A percentile compares a stretch with the other conserved stretches of the same genome.
Conservation (phyloP, 2,888 invertebrate species). For the Phymatocera aterrima region DNA sequence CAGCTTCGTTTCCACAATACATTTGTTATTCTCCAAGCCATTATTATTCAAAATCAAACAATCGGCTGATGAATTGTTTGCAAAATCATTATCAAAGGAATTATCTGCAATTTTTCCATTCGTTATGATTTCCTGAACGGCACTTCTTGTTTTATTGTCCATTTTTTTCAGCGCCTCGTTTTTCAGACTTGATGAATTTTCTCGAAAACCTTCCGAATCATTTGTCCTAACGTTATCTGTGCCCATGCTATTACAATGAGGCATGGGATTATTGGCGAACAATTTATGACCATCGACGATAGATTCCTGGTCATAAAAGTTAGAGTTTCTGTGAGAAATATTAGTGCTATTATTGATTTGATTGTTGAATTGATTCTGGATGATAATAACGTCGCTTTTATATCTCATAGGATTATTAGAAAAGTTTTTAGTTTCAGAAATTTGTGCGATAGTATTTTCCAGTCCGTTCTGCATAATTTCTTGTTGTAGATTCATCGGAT, state of each 20-base stretch:
- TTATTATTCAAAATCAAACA: too few relatives aligned
- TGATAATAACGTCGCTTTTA: slow-evolving; percentile 45
- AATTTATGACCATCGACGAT: slow-evolving; percentile 59
- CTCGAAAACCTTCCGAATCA: background rate
- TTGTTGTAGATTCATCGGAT: slow-evolving; percentile 59
- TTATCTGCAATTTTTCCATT: background rate
- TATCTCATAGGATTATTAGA: slow-evolving; percentile 48
- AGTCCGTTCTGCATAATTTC: slow-evolving; percentile 66
- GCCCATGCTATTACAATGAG: background rate
- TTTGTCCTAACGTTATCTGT: too few relatives aligned
- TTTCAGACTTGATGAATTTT: background rate
- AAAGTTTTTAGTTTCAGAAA: slow-evolving; percentile 56
- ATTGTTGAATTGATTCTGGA: slow-evolving; percentile 50
- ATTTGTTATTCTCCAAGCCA: background rate
- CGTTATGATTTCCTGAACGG: background rate
- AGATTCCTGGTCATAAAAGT: slow-evolving; percentile 52
- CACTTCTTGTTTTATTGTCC: background rate
- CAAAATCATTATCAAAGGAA: too few relatives aligned
- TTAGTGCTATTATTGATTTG: slow-evolving; percentile 48
- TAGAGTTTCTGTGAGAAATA: slow-evolving; percentile 48
- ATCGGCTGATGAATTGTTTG: too few relatives aligned
- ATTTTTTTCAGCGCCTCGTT: background rate
- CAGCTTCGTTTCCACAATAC: background rate
- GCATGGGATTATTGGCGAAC: slow-evolving; percentile 53
- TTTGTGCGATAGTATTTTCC: slow-evolving; percentile 64